phyloP scores from a whole-genome alignment of 2,888 invertebrate genomes.

The Mycalesis mineus region DNA sequence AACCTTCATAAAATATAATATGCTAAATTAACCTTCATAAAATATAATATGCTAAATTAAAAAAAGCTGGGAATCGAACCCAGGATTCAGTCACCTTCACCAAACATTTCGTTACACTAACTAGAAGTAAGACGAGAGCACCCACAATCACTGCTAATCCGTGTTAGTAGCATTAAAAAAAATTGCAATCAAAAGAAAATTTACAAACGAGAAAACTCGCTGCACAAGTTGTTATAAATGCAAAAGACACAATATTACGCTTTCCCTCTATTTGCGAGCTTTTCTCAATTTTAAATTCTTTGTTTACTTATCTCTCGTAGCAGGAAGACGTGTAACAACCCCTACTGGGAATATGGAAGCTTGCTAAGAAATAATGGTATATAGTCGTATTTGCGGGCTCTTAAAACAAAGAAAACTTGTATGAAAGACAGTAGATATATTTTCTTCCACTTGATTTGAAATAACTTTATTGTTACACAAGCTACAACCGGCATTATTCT shows the following conservation, averaged over 20 bases:
- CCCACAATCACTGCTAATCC: too few species aligned
- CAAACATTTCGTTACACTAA: too few species aligned
- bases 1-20: too few species aligned
- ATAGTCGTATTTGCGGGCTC: not conserved
- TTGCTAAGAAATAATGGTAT: conserved; percentile 5
- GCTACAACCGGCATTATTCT: too few species aligned
- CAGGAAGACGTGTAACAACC: conserved; percentile 18
- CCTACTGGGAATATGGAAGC: conserved; percentile 18
- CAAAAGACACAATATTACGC: conserved; percentile 9
- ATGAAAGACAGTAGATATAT: not conserved
- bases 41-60: too few species aligned
- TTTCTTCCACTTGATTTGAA: not conserved
- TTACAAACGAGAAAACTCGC: not conserved
- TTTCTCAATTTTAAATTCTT: conserved; percentile 18
- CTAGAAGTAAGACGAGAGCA: too few species aligned
- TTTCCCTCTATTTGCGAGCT: conserved; percentile 8
- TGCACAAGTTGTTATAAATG: conserved; percentile 3
- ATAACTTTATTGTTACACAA: too few species aligned
- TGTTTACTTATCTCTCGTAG: conserved; percentile 15
- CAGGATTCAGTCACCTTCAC: too few species aligned
- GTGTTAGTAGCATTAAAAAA: too few species aligned
- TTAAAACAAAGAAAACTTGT: not conserved
- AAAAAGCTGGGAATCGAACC: too few species aligned
- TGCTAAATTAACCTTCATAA: too few species aligned
- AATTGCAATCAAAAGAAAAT: not conserved